A percentile compares a stretch with the other conserved stretches of the same genome.
Conservation (phyloP, 2,113 vertebrate species). For the Carlito syrichta region DNA sequence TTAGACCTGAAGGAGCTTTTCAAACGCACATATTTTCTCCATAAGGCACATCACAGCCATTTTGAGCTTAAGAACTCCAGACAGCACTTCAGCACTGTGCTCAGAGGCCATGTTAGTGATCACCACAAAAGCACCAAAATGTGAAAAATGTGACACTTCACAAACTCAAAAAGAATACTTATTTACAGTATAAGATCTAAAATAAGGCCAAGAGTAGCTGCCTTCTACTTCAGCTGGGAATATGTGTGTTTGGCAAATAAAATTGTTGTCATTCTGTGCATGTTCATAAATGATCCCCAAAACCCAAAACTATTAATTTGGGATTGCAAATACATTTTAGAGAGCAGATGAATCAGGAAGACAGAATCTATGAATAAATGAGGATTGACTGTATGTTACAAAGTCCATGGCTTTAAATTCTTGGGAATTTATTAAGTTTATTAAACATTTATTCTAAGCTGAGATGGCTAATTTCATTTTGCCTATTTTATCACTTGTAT, state of each 20-base stretch:
- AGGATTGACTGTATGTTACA: not conserved
- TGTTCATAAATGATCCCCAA: not conserved
- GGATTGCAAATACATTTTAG: not conserved
- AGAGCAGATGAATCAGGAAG: not conserved
- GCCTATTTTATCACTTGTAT: not conserved
- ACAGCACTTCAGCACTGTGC: not conserved
- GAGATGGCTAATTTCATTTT: conserved; percentile 5
- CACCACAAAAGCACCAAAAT: not conserved
- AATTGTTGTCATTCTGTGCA: not conserved
- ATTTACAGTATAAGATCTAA: not conserved
- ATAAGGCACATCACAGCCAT: not conserved
- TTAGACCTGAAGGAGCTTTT: not conserved
- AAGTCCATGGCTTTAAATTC: not conserved
- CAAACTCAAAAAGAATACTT: not conserved
- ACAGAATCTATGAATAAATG: not conserved
- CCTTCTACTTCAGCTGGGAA: not conserved
- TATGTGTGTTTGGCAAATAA: not conserved
- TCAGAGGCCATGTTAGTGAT: not conserved
- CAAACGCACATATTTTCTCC: not conserved
- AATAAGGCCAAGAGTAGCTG: not conserved
- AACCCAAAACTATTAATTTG: not conserved
- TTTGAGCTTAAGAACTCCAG: not conserved
- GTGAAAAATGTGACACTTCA: not conserved
- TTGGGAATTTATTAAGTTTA: not conserved
- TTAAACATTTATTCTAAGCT: not conserved